These are phyloP conservation scores for Meliscaeva auricollis DNA, from an alignment of 2,888 invertebrate species.

Conservation along the genomic window DNA sequence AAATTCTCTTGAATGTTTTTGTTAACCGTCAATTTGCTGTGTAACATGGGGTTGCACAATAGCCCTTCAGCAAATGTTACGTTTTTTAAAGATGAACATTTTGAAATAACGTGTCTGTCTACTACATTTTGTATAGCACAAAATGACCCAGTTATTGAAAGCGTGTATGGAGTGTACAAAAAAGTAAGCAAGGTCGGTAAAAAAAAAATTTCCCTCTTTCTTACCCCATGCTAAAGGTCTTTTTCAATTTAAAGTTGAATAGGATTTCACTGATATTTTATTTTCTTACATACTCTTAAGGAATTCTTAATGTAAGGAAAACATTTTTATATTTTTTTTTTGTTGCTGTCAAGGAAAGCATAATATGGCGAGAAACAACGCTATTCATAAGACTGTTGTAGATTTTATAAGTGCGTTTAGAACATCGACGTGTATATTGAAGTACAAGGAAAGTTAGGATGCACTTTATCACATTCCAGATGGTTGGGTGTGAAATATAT, in stretches of 20 bases:
- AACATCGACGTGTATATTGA: not conserved
- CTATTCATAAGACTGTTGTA: not conserved
- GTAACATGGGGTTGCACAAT: slow-evolving; percentile 3
- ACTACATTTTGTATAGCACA: not conserved
- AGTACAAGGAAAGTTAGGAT: not conserved
- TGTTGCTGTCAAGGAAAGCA: not conserved
- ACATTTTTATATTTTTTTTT: not conserved
- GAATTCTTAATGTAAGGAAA: slow-evolving; percentile 17
- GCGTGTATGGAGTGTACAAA: not conserved
- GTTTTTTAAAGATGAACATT: slow-evolving; percentile 43
- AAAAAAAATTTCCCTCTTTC: not conserved
- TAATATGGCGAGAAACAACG: not conserved
- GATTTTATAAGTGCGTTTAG: too few relatives aligned
- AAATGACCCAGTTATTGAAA: slow-evolving; percentile 29
- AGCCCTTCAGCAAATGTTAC: slow-evolving; percentile 40
- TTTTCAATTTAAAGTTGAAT: slow-evolving; percentile 55
- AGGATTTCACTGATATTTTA: slow-evolving; percentile 13
- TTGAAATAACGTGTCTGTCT: slow-evolving; percentile 43
- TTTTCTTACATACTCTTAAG: not conserved
- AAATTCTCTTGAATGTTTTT: not conserved
- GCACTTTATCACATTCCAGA: not conserved
- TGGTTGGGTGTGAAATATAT: not conserved
- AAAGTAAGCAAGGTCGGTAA: slow-evolving; percentile 2
- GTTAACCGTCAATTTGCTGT: not conserved
- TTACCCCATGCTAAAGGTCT: not conserved